These are phyloP conservation scores for Lamellibrachia columna DNA, from an alignment of 2,888 invertebrate genomes.

Conservation along the genomic window DNA sequence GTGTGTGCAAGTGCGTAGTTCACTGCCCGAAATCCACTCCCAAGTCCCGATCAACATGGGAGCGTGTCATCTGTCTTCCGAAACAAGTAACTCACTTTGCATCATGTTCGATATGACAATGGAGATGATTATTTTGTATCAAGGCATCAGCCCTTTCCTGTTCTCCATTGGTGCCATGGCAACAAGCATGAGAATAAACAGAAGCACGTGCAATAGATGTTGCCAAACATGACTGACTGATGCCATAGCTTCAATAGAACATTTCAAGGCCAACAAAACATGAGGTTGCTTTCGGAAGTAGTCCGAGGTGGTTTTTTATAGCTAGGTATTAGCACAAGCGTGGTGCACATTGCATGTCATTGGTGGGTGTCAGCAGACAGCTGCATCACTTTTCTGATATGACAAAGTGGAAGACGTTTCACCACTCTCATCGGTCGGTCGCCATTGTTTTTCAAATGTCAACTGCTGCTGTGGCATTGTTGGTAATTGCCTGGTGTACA, in stretches of 20 bases:
- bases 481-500: not conserved
- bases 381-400: not conserved
- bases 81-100: not conserved
- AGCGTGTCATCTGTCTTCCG: not conserved
- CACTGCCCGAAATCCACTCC: too few species aligned
- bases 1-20: too few species aligned
- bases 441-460: conserved; percentile 6
- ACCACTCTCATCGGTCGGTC: not conserved
- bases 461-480: not conserved
- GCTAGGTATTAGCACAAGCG: not conserved
- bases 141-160: not conserved
- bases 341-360: not conserved
- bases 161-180: not conserved
- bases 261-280: not conserved
- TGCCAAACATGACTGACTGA: not conserved
- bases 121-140: not conserved
- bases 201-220: not conserved
- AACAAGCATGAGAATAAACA: not conserved
- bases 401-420: not conserved
- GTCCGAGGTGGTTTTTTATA: not conserved
- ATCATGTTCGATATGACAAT: not conserved
- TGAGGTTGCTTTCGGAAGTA: not conserved
- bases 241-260: not conserved
- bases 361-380: conserved; percentile 3
- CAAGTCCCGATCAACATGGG: not conserved